These are phyloP conservation scores for Thamnaconus septentrionalis DNA, from an alignment of 2,113 vertebrate species.

Conservation along the genomic window DNA sequence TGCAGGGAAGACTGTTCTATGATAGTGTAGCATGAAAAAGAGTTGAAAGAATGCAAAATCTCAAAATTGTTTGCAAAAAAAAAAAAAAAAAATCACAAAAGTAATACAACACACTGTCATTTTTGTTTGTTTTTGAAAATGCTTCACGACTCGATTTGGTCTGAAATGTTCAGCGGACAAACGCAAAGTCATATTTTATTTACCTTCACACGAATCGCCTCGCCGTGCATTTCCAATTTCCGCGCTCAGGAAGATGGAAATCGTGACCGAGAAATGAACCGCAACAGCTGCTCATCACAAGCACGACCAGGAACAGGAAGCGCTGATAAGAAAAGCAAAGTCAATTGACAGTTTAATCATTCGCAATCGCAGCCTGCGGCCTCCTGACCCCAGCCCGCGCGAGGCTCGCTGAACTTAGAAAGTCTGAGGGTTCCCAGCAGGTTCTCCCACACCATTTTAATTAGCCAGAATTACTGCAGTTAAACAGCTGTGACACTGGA, in stretches of 20 bases:
- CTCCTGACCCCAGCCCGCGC: slow-evolving; percentile 47
- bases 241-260: slow-evolving; percentile 4
- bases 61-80: too few relatives aligned
- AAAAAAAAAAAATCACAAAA: too few relatives aligned
- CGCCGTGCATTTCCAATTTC: slow-evolving; percentile 6
- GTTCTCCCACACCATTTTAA: slow-evolving; percentile 41
- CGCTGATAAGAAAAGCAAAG: slow-evolving; percentile 37
- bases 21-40: too few relatives aligned
- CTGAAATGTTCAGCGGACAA: slow-evolving; percentile 7
- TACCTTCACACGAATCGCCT: background rate
- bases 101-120: too few relatives aligned
- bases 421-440: slow-evolving; percentile 44
- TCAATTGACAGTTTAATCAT: slow-evolving; percentile 56
- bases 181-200: background rate
- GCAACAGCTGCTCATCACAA: slow-evolving; percentile 19
- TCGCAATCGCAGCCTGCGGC: slow-evolving; percentile 31
- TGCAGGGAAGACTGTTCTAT: too few relatives aligned
- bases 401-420: slow-evolving; percentile 37
- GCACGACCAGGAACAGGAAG: slow-evolving; percentile 9
- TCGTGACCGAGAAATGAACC: slow-evolving; percentile 6
- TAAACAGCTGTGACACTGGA: slow-evolving; percentile 64
- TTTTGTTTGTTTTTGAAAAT: too few relatives aligned
- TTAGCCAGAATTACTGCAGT: slow-evolving; percentile 56
- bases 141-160: background rate
- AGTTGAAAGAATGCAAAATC: too few relatives aligned